Conservation (phyloP, 2,888 invertebrate species). For the Oscheius sp. region DNA sequence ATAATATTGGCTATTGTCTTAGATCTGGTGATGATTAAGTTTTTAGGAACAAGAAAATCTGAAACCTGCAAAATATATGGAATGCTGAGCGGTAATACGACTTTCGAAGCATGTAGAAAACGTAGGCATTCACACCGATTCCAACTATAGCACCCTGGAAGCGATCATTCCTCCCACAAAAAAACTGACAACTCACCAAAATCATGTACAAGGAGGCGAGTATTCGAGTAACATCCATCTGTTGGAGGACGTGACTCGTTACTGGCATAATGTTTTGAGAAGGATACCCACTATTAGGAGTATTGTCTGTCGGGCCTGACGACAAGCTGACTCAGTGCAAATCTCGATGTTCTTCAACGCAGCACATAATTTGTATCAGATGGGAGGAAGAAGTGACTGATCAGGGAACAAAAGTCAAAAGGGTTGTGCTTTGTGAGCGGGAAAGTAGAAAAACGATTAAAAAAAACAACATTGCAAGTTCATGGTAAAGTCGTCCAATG, state of each 20-base stretch:
- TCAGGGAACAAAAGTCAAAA: too few species aligned
- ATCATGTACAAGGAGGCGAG: neutral
- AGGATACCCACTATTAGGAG: neutral
- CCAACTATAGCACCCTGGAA: neutral
- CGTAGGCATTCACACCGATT: neutral
- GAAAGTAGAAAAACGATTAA: too few species aligned
- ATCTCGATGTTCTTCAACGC: too few species aligned
- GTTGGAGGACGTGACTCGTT: neutral
- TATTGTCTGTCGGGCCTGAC: too few species aligned
- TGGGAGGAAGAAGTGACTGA: too few species aligned
- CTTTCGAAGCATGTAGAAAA: neutral
- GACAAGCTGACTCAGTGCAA: too few species aligned
- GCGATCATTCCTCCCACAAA: neutral
- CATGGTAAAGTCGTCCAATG: too few species aligned
- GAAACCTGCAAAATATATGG: neutral
- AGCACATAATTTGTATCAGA: too few species aligned
- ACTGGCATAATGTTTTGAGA: neutral
- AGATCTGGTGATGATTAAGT: neutral
- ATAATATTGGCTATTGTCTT: neutral
- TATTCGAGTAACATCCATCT: neutral
- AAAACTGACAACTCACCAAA: neutral
- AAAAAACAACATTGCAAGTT: too few species aligned
- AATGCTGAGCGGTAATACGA: neutral
- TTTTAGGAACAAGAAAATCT: neutral
- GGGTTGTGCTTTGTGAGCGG: too few species aligned